These are phyloP conservation scores for Varroa destructor DNA, from an alignment of 1,140 invertebrate species.

Conservation along the genomic window DNA sequence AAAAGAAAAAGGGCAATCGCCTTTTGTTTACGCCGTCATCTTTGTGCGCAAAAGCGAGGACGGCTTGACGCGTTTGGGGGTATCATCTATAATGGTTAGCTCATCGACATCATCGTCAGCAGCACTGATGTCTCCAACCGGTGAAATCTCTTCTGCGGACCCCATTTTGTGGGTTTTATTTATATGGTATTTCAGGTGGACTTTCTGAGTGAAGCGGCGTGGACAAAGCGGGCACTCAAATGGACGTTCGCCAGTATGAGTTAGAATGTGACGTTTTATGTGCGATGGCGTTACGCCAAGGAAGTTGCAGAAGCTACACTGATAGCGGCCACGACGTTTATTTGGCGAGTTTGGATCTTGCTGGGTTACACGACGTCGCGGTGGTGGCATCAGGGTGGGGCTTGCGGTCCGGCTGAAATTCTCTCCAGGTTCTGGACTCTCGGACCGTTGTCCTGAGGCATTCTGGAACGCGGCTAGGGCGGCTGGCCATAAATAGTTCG, in stretches of 20 bases:
- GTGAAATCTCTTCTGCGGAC: constrained; percentile 8
- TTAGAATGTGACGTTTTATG: constrained; percentile 74
- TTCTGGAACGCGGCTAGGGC: constrained; percentile 19
- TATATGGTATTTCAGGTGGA: constrained; percentile 79
- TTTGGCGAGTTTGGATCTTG: constrained; percentile 24
- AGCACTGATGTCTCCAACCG: constrained; percentile 11
- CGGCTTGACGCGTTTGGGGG: constrained; percentile 10
- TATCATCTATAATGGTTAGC: neutral
- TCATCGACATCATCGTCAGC: constrained; percentile 7
- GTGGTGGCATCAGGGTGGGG: constrained; percentile 10
- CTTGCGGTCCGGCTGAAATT: constrained; percentile 23
- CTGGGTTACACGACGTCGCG: constrained; percentile 5
- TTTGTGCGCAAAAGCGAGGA: constrained; percentile 10
- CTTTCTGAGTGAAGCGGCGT: constrained; percentile 80
- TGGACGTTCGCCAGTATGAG: constrained; percentile 70
- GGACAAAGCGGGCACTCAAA: constrained; percentile 81
- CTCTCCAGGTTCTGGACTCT: constrained; percentile 16
- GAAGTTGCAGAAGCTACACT: constrained; percentile 27
- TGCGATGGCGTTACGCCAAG: constrained; percentile 41
- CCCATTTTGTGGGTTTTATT: constrained; percentile 38
- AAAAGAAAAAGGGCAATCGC: no score
- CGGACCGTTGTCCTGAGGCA: constrained; percentile 4
- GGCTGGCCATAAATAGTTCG: constrained; percentile 19
- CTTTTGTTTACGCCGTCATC: constrained; percentile 19
- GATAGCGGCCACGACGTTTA: constrained; percentile 21